Conservation (phyloP, 2,888 invertebrate species). For the Suillia variegata region DNA sequence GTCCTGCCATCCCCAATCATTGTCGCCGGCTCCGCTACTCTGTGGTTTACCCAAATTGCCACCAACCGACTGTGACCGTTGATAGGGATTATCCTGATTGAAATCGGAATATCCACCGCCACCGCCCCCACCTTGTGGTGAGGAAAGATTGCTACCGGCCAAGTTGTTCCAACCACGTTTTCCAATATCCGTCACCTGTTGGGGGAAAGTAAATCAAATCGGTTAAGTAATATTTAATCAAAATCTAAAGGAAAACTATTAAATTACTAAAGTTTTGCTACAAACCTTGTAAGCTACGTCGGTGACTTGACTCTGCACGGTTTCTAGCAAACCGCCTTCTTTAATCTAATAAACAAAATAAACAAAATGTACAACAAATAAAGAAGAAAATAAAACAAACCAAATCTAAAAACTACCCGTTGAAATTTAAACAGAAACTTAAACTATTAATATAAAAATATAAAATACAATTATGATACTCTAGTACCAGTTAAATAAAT, state of each 20-base stretch:
- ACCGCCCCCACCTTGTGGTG: slow-evolving; percentile 47
- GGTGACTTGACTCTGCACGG: slow-evolving; percentile 68
- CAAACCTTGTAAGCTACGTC: slow-evolving; percentile 70
- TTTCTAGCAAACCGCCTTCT: slow-evolving; percentile 72
- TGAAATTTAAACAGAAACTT: too few relatives aligned
- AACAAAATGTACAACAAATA: slow-evolving; percentile 8
- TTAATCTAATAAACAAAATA: slow-evolving; percentile 65
- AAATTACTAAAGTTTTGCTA: too few relatives aligned
- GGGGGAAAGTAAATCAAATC: slow-evolving; percentile 10
- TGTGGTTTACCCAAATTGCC: slow-evolving; percentile 39
- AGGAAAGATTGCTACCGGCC: slow-evolving; percentile 64
- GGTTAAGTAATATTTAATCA: background rate
- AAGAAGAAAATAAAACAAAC: background rate
- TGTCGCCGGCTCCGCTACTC: slow-evolving; percentile 45
- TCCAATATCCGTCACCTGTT: slow-evolving; percentile 71
- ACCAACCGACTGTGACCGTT: slow-evolving; percentile 58
- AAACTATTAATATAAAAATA: too few relatives aligned
- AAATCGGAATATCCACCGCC: slow-evolving; percentile 51
- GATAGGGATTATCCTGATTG: slow-evolving; percentile 51
- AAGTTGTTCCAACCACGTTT: slow-evolving; percentile 71
- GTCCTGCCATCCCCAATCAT: slow-evolving; percentile 59
- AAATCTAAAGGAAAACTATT: background rate
- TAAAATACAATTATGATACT: too few relatives aligned
- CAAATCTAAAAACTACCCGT: too few relatives aligned
- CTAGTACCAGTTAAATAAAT: too few relatives aligned